phyloP scores from a whole-genome alignment of 2,888 invertebrate genomes.

The Tipula vernalis region DNA sequence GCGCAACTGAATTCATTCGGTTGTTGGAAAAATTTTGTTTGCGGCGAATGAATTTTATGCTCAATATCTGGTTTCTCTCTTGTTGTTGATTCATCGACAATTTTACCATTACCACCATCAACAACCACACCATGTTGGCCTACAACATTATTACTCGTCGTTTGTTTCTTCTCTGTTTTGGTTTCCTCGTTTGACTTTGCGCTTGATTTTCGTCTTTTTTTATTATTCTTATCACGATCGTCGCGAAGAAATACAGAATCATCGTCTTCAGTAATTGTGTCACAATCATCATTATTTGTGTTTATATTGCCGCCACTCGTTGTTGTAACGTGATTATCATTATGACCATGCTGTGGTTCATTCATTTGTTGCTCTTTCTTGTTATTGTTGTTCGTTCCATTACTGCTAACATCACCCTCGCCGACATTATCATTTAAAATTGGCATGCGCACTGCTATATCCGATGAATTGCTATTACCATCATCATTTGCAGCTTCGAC shows the following conservation, averaged over 20 bases:
- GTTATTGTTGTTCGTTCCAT: neutral
- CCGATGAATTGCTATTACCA: constrained; percentile 7
- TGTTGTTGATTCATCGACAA: neutral
- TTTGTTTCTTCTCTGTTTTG: neutral
- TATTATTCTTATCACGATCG: neutral
- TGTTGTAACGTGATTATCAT: neutral
- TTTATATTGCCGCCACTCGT: neutral
- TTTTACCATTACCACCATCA: constrained; percentile 6
- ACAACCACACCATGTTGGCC: neutral
- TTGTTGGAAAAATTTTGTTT: constrained; percentile 1
- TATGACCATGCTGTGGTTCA: constrained; percentile 6
- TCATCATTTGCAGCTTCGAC: constrained; percentile 7
- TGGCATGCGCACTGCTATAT: neutral
- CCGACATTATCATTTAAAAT: neutral
- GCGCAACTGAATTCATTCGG: constrained; percentile 14
- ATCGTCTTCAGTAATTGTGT: neutral
- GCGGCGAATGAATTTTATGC: neutral
- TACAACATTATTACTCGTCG: neutral
- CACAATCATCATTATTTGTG: neutral
- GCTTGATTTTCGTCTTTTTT: neutral
- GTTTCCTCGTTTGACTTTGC: neutral
- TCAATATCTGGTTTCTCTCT: neutral
- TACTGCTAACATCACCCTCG: neutral
- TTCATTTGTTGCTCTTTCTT: neutral
- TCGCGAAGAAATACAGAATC: neutral